These are phyloP conservation scores for Drosophila lacertosa DNA, from an alignment of 1,140 invertebrate species.

Conservation along the genomic window DNA sequence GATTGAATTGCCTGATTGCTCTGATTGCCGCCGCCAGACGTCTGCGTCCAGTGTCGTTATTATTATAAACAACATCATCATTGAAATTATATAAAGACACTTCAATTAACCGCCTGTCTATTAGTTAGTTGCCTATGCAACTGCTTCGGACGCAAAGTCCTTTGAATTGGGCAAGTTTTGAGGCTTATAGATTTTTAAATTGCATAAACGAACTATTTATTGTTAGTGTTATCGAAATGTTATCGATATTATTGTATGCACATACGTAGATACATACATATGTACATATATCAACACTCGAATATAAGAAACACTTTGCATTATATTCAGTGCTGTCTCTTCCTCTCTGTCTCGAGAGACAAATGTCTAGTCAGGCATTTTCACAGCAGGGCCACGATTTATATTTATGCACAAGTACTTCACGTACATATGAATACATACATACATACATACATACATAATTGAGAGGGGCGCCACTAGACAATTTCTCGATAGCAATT, in stretches of 20 bases:
- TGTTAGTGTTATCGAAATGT: neutral
- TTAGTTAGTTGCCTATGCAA: too few species aligned
- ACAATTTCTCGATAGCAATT: conserved; percentile 8
- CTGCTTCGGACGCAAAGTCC: neutral
- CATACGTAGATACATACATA: neutral
- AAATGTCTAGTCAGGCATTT: conserved; percentile 10
- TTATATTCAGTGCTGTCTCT: too few species aligned
- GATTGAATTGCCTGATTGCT: conserved; percentile 80
- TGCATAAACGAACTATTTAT: neutral
- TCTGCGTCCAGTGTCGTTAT: conserved; percentile 11
- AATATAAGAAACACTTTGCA: too few species aligned
- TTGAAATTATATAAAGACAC: conserved; percentile 61
- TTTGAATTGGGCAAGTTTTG: too few species aligned
- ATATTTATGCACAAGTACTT: conserved; percentile 6
- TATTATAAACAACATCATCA: conserved; percentile 54
- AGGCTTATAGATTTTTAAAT: neutral
- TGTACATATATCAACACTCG: too few species aligned
- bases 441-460: neutral
- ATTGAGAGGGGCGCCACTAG: neutral
- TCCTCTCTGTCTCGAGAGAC: too few species aligned
- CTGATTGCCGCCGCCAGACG: conserved; percentile 75
- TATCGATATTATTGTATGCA: neutral
- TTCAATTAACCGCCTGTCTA: conserved; percentile 25
- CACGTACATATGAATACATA: neutral
- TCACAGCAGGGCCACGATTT: neutral